These are phyloP conservation scores for Drosophila guanche DNA, from an alignment of 1,140 invertebrate species.

Conservation along the genomic window DNA sequence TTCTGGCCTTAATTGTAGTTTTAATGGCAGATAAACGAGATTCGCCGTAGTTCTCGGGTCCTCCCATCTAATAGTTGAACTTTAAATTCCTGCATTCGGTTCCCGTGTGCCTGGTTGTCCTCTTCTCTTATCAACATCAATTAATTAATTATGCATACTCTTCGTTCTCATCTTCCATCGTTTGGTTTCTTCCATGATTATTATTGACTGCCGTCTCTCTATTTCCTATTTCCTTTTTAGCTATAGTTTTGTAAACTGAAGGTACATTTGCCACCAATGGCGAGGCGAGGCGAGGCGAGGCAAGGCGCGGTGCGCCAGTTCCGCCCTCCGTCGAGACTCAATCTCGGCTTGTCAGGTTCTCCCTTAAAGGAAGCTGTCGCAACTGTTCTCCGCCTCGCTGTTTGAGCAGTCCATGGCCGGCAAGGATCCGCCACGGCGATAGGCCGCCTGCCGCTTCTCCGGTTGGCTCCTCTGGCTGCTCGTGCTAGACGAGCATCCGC, in stretches of 20 bases:
- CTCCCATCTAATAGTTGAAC: slow-evolving; percentile 50
- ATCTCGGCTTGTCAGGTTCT: neutral
- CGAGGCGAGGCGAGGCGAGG: no score
- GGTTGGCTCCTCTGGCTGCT: slow-evolving; percentile 31
- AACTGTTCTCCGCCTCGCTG: slow-evolving; percentile 80
- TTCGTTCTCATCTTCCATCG: neutral
- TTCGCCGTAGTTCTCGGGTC: slow-evolving; percentile 40
- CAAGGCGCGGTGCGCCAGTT: slow-evolving; percentile 1
- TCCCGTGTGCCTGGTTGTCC: slow-evolving; percentile 21
- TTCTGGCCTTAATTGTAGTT: slow-evolving; percentile 42
- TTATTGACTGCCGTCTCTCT: slow-evolving; percentile 4
- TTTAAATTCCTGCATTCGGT: slow-evolving; percentile 64
- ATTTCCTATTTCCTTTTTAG: slow-evolving; percentile 26
- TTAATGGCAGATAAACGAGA: slow-evolving; percentile 71
- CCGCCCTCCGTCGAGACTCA: slow-evolving; percentile 13
- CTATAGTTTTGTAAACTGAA: slow-evolving; percentile 77
- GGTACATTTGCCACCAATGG: slow-evolving; percentile 64
- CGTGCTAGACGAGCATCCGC: slow-evolving; percentile 10
- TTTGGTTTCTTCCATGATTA: neutral
- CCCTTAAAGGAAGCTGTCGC: slow-evolving; percentile 71
- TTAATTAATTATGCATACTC: neutral
- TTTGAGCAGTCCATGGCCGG: slow-evolving; percentile 77
- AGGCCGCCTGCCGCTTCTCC: slow-evolving; percentile 31
- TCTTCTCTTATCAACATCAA: neutral
- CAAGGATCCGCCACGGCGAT: slow-evolving; percentile 70